Conservation (phyloP, 2,888 invertebrate genomes). For the Argyra leucocephala region DNA sequence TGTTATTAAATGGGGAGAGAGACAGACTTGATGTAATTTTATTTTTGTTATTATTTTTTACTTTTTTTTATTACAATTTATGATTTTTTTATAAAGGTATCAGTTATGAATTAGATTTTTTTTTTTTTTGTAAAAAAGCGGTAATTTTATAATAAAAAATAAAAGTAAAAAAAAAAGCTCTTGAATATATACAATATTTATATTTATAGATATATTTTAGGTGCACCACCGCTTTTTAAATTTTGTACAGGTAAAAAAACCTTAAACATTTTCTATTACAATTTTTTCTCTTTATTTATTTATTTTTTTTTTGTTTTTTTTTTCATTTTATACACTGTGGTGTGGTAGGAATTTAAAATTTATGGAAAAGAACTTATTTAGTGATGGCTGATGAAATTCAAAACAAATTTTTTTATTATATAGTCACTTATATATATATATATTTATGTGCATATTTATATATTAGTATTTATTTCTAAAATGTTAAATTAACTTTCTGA, state of each 20-base stretch:
- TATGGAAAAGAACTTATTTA: background rate
- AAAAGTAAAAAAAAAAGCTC: background rate
- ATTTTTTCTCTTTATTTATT: background rate
- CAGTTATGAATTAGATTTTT: background rate
- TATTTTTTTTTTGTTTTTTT: background rate
- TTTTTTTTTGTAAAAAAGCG: background rate
- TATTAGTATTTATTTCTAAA: too few relatives aligned
- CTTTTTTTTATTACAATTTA: background rate
- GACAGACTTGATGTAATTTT: background rate
- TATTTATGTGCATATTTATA: too few relatives aligned
- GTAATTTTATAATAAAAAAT: slow-evolving; percentile 2
- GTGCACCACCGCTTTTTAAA: too few relatives aligned
- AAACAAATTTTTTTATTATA: background rate
- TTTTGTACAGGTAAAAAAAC: background rate
- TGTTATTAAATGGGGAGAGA: too few relatives aligned
- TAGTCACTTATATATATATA: too few relatives aligned
- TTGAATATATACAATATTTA: background rate
- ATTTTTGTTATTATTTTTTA: background rate
- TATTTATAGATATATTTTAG: background rate
- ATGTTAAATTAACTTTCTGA: background rate
- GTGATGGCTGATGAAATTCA: background rate
- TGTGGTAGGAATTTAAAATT: background rate
- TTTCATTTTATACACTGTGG: too few relatives aligned
- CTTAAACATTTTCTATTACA: background rate
- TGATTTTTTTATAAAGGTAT: background rate